Base-by-base conservation (phyloP, 2,113 vertebrate genomes). In the Corydoras sp. region DNA sequence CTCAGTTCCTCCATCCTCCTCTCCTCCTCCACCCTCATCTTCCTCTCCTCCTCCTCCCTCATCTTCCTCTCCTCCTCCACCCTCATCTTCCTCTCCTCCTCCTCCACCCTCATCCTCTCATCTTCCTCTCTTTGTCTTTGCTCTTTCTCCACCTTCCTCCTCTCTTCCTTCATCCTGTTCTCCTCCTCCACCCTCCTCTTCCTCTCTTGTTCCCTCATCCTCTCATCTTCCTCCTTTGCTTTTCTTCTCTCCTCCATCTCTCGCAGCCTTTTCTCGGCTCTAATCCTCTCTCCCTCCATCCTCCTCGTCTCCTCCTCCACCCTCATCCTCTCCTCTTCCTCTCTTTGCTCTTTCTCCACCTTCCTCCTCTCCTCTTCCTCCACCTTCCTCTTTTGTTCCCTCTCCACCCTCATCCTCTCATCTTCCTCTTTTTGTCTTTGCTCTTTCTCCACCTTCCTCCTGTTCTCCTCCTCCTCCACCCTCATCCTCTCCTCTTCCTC, bases 1-100 rank as follows among this genome's bases (percentile, higher is more conserved):
- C 24, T 3, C 60, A 6, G 55, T 58, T 10, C 64, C 43, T 32
- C 75, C 60, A 24, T 59, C 62, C 15, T 73, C 67, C 32, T 51
- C 31, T 5, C 14, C 53, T 12, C n/a, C n/a, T n/a, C n/a, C n/a
- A n/a, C n/a, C n/a, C n/a, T n/a, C n/a, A n/a, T n/a, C n/a, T n/a
- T n/a, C n/a, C n/a, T n/a, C n/a, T n/a, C n/a, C n/a, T n/a, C n/a
- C n/a, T n/a, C n/a, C n/a, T n/a, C n/a, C n/a, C 30, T 49, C 2
- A 48, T 70, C 49, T 10, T 48, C 60, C 9, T 69, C 31, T 31
- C 30, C 9, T 15, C 64, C 56, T 73, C 54, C n/a, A 31, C 14
- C 62, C 48, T 61, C 30, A 48, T 35, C 0, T 10, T 50, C 10
- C 10, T 50, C 10, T 10, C 49, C n/a, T 18, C 48, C 55, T 9